A percentile compares a stretch with the other conserved stretches of the same genome.
Evolutionary conservation across 2,113 vertebrate genomes (phyloP).

Genomic region (Camelus bactrianus): DNA sequence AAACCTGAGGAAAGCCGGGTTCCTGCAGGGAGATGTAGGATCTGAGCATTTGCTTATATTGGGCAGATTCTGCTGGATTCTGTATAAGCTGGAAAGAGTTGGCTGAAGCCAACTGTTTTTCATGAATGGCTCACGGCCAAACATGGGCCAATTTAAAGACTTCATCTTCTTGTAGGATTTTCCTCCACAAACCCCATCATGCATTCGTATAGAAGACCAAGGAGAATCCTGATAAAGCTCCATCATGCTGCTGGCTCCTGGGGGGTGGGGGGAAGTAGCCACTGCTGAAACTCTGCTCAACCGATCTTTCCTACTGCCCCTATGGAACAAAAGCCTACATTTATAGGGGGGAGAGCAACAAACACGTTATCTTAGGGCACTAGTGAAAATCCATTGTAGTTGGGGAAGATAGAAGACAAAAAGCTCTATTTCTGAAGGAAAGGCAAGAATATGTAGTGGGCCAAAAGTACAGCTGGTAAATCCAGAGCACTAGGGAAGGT

Average conservation of each 20-base stretch:
- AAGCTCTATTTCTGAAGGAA: neutral
- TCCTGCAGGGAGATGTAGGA: neutral
- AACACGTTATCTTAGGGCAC: neutral
- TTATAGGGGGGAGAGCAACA: neutral
- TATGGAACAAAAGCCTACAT: neutral
- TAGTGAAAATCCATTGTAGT: neutral
- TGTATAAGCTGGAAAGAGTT: neutral
- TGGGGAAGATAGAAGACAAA: neutral
- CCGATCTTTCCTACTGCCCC: neutral
- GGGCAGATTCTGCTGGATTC: neutral
- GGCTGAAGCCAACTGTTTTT: neutral
- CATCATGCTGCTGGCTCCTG: neutral
- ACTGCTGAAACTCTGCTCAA: neutral
- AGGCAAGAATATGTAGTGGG: neutral
- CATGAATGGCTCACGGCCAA: conserved; percentile 8
- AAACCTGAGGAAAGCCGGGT: neutral
- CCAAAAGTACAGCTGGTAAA: neutral
- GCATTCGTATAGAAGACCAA: neutral
- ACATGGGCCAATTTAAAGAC: neutral
- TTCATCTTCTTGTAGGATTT: conserved; percentile 24
- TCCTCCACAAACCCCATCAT: neutral
- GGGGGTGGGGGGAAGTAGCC: neutral
- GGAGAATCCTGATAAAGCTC: neutral
- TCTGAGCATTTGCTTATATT: neutral
- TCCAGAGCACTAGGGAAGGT: neutral